phyloP scores from a whole-genome alignment of 2,797 vertebrate species.

The Liasis olivaceus region DNA sequence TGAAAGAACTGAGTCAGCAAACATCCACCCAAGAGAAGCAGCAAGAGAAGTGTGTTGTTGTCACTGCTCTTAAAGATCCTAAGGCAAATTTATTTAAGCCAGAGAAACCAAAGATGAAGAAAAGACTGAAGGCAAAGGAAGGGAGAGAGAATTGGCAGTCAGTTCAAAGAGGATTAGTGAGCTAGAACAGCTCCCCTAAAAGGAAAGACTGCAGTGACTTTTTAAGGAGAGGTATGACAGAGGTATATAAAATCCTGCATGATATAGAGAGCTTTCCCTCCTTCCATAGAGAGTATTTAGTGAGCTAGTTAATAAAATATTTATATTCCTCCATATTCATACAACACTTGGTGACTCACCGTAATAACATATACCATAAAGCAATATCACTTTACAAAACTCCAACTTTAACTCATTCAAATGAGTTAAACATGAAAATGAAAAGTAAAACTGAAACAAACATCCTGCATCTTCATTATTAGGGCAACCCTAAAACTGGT shows the following conservation, averaged over 20 bases:
- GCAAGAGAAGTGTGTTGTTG: constrained; percentile 12
- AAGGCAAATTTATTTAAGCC: constrained; percentile 27
- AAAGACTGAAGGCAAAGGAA: constrained; percentile 11
- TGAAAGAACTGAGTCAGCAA: constrained; percentile 65
- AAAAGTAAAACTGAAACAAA: not conserved
- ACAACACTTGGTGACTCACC: not conserved
- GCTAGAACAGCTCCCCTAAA: not conserved
- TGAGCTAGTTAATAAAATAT: not conserved
- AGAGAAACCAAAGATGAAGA: not conserved
- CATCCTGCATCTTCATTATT: not conserved
- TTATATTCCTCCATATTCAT: not conserved
- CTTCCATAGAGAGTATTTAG: not conserved
- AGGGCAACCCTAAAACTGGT: not conserved
- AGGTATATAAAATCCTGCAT: not conserved
- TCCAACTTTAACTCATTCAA: not conserved
- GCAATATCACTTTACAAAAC: not conserved
- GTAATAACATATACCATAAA: not conserved
- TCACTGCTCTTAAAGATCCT: constrained; percentile 12
- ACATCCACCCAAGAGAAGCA: constrained; percentile 35
- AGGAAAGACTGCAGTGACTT: not conserved
- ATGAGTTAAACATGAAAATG: not conserved
- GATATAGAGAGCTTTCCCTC: not conserved
- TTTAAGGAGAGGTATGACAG: not conserved
- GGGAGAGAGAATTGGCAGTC: not conserved
- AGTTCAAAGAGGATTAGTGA: not conserved